Percentiles rank a stretch among this genome's conserved stretches.
These are phyloP conservation scores for Deroplatys truncata DNA, from an alignment of 2,888 invertebrate species.

Conservation along the genomic window DNA sequence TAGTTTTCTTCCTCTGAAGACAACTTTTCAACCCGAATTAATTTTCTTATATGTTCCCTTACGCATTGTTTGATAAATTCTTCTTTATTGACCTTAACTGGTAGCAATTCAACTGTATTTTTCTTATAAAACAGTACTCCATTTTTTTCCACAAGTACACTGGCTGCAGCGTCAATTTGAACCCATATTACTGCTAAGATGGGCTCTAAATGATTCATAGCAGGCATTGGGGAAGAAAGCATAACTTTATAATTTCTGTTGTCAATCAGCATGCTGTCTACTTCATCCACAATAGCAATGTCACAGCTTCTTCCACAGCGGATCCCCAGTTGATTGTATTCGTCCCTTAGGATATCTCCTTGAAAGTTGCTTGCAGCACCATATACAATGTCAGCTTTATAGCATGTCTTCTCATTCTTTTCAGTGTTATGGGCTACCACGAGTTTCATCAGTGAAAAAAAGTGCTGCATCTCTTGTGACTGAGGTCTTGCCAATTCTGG, in stretches of 20 bases:
- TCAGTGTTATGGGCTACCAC: not conserved
- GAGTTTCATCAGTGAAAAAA: not conserved
- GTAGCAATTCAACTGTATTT: not conserved
- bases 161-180: not conserved
- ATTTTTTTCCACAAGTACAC: not conserved
- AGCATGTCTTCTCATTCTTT: not conserved
- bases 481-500: not conserved
- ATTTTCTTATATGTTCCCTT: no score
- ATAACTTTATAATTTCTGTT: not conserved
- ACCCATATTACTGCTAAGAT: not conserved
- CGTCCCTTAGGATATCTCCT: not conserved
- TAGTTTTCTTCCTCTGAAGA: not conserved
- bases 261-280: not conserved
- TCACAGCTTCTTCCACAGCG: not conserved
- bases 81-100: not conserved
- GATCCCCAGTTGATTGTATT: not conserved
- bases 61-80: no score
- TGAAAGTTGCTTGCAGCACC: not conserved
- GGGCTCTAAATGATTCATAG: not conserved
- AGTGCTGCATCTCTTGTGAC: not conserved
- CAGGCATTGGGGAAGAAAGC: not conserved
- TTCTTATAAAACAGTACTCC: not conserved
- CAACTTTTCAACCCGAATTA: not conserved
- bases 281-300: not conserved
- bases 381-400: not conserved